Base-by-base conservation (phyloP, 2,113 vertebrate species). In the Semnornis frantzii region DNA sequence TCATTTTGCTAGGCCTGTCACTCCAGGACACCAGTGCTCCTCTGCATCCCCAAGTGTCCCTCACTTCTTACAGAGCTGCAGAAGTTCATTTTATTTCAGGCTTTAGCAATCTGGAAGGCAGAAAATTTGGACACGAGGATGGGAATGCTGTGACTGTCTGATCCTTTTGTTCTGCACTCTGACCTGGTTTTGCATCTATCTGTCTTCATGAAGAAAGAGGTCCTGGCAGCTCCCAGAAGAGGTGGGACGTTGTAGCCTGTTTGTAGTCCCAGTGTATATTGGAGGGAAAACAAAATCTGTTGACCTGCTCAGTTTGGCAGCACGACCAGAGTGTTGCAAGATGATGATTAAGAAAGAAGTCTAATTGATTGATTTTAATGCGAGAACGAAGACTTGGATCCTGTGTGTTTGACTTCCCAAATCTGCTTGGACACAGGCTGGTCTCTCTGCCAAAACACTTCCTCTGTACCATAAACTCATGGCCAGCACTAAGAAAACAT, bases 291-390 rank as follows among this genome's bases (percentile, higher is more conserved):
- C 10, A 77, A 92, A 86, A 82, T 82, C 64, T 82, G 54, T 64
- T 96, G 75, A 89, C 84, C 28, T 27, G 69, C 15, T 17, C 33
- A 70, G 42, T 60, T 95, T 94, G 87, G 93, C 87, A 94, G 78
- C 58, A 80, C 20, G 91, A 81, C n/a, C 20, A 64, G 42, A 57
- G 74, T 93, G 74, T 92, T 93, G 89, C 69, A 92, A 91, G 37
- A 58, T 81, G 69, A 74, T 64, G 52, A 83, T 81, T 78, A 83
- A 78, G 82, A 60, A 83, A 78, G 82, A 60, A 57, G 82, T 33
- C 37, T 82, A 65, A 92, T 30, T 64, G 84, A 80, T 73, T 57
- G 78, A 39, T 89, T 87, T 77, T 71, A 89, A 31, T 87, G 65
- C 87, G 75, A 91, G 72, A 89, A 80, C 33, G 2, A 13, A 92